These are phyloP conservation scores for Hydrochoerus hydrochaeris DNA, from an alignment of 2,113 vertebrate genomes.

Conservation along the genomic window DNA sequence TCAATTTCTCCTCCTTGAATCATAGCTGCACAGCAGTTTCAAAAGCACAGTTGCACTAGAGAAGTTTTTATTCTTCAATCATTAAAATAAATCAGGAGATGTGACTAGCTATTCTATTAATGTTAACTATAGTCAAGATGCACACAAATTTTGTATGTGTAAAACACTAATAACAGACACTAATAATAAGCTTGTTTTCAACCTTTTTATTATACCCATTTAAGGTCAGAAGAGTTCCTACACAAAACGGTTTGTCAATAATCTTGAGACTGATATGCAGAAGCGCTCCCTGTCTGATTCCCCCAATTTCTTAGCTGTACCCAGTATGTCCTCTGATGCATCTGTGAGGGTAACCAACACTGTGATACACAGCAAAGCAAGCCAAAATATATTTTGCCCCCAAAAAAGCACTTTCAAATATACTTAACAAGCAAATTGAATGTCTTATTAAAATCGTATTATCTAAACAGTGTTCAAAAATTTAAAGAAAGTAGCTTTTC, in stretches of 20 bases:
- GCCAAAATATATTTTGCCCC: constrained; percentile 83
- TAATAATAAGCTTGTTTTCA: not conserved
- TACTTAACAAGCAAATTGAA: constrained; percentile 91
- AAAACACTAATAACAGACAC: not conserved
- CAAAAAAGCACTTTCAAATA: constrained; percentile 88
- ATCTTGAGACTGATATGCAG: not conserved
- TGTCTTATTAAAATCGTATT: constrained; percentile 92
- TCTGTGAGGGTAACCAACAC: constrained; percentile 66
- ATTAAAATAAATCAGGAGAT: constrained; percentile 84
- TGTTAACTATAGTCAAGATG: constrained; percentile 65
- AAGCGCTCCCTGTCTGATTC: not conserved
- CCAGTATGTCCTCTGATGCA: constrained; percentile 69
- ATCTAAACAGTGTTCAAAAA: constrained; percentile 94
- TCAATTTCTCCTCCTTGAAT: constrained; percentile 80
- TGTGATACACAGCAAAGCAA: constrained; percentile 57
- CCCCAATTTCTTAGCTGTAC: constrained; percentile 46
- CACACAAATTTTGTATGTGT: not conserved
- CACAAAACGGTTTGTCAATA: not conserved
- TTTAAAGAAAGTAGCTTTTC: constrained; percentile 96
- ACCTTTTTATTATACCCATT: constrained; percentile 54
- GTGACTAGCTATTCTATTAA: constrained; percentile 64
- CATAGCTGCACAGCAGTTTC: constrained; percentile 71
- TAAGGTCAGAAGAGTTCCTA: constrained; percentile 65
- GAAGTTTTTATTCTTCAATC: constrained; percentile 81
- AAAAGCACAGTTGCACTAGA: constrained; percentile 72